Percentiles rank a stretch among this genome's conserved stretches.
phyloP scores from a whole-genome alignment of 2,888 invertebrate species.

The Amaurobius ferox region DNA sequence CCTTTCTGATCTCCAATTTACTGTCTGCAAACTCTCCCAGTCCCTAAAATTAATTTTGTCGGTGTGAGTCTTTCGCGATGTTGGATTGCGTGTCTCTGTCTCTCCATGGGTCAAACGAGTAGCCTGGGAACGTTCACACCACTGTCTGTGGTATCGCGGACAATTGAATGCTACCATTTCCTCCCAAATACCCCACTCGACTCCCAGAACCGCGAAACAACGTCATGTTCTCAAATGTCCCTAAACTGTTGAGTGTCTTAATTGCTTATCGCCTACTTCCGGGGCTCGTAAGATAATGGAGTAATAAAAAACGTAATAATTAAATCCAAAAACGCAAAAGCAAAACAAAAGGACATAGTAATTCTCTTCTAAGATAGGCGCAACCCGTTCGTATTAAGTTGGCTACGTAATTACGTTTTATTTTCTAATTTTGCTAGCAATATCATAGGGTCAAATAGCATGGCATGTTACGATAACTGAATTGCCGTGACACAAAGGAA shows the following conservation, averaged over 20 bases:
- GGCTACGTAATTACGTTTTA: conserved; percentile 62
- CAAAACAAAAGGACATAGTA: conserved; percentile 50
- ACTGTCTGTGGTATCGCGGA: conserved; percentile 15
- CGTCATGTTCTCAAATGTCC: conserved; percentile 47
- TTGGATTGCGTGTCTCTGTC: too few relatives aligned
- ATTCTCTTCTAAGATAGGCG: conserved; percentile 58
- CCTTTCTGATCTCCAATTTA: too few relatives aligned
- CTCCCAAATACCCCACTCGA: conserved; percentile 19
- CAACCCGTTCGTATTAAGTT: conserved; percentile 53
- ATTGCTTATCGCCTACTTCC: conserved; percentile 68
- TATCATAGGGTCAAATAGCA: conserved; percentile 26
- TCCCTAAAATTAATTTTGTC: too few relatives aligned
- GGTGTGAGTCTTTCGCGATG: too few relatives aligned
- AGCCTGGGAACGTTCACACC: conserved; percentile 57
- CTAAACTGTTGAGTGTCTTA: conserved; percentile 42
- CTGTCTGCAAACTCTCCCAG: too few relatives aligned
- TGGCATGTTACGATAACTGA: conserved; percentile 31
- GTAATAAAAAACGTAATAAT: conserved; percentile 69
- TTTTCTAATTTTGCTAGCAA: conserved; percentile 42
- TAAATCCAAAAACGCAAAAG: conserved; percentile 65
- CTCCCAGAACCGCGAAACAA: conserved; percentile 54
- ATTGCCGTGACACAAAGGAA: conserved; percentile 38
- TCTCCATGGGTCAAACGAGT: conserved; percentile 27
- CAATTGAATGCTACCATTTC: conserved; percentile 64
- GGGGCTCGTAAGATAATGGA: conserved; percentile 46